Evolutionary conservation across 2,888 invertebrate genomes (phyloP).

Genomic region (Tetragonula carbonaria): DNA sequence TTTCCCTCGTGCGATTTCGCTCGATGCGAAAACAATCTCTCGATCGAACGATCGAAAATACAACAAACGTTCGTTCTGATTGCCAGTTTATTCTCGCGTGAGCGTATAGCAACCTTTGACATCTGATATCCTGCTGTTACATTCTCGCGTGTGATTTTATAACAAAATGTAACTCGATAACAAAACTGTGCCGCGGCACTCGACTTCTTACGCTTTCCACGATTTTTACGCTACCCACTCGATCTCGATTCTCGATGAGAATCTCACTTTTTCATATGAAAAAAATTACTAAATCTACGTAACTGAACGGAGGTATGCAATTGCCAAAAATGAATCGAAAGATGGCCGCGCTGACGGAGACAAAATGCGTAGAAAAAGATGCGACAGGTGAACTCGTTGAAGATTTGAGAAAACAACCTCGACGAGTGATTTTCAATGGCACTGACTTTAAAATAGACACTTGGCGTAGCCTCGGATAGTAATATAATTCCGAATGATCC

Average conservation of each 20-base stretch:
- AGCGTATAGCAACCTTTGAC: neutral
- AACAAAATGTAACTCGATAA: neutral
- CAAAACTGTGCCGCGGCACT: neutral
- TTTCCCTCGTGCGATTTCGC: neutral
- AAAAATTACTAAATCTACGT: too few relatives aligned
- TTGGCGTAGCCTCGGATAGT: neutral
- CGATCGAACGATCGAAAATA: neutral
- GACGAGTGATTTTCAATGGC: too few relatives aligned
- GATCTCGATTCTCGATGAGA: too few relatives aligned
- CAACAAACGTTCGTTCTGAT: slow-evolving; percentile 7
- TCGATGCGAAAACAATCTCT: slow-evolving; percentile 2
- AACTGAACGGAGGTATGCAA: too few relatives aligned
- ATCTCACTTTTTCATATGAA: too few relatives aligned
- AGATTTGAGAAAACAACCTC: too few relatives aligned
- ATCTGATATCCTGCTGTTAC: neutral
- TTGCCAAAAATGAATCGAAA: too few relatives aligned
- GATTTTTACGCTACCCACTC: too few relatives aligned
- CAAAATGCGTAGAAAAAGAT: too few relatives aligned
- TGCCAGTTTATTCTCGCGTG: neutral
- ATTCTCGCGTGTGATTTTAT: neutral
- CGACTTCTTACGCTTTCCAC: neutral
- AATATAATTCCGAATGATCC: neutral
- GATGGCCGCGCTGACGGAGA: too few relatives aligned
- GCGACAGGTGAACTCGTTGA: too few relatives aligned
- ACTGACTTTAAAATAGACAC: neutral